These are phyloP conservation scores for Lasius fuliginosus DNA, from an alignment of 2,888 invertebrate species.

Conservation along the genomic window DNA sequence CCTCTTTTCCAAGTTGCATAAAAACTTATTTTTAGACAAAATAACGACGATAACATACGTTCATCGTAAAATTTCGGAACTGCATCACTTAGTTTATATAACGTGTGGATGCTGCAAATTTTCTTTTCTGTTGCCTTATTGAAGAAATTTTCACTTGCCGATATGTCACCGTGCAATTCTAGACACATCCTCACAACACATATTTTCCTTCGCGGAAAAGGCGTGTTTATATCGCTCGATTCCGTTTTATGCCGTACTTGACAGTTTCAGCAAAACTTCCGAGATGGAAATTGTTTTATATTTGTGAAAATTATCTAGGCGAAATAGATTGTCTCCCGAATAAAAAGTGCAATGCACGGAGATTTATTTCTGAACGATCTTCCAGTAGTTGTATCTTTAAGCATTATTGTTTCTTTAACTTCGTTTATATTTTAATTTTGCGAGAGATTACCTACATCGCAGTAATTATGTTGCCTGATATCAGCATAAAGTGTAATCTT, in stretches of 20 bases:
- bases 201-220: conserved; percentile 32
- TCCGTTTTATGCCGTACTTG: conserved; percentile 47
- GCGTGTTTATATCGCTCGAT: conserved; percentile 41
- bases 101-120: neutral
- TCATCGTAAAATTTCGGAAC: conserved; percentile 18
- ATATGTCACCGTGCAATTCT: conserved; percentile 32
- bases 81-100: conserved; percentile 21
- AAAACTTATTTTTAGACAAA: neutral
- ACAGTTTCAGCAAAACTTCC: conserved; percentile 40
- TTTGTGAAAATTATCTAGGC: conserved; percentile 40
- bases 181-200: conserved; percentile 16
- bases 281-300: conserved; percentile 46
- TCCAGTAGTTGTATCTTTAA: conserved; percentile 32
- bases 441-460: neutral
- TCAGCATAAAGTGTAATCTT: conserved; percentile 2
- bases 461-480: conserved; percentile 24
- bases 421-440: conserved; percentile 42
- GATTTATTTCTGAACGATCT: conserved; percentile 35
- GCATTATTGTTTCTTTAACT: conserved; percentile 26
- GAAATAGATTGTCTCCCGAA: neutral
- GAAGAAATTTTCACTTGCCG: conserved; percentile 33
- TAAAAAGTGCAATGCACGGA: conserved; percentile 13
- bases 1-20: neutral
- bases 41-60: neutral
- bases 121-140: conserved; percentile 10